Evolutionary conservation across 2,113 vertebrate genomes (phyloP).

Genomic region (Hydropotes inermis): DNA sequence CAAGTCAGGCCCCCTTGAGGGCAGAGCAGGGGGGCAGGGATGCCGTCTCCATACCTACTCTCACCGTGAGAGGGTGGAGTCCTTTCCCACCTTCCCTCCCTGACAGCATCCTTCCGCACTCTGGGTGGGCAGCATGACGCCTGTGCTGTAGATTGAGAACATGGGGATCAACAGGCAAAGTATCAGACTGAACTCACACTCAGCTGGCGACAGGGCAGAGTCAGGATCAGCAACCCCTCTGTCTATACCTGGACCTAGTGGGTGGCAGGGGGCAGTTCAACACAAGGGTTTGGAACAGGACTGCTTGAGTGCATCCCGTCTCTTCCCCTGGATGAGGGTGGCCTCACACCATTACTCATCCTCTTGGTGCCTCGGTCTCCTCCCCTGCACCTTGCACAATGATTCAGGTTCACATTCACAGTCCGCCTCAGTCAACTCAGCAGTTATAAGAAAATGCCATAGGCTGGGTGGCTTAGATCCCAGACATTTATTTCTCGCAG

Average conservation of each 20-base stretch:
- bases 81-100: neutral
- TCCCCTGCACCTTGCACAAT: fast-evolving
- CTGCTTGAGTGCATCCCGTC: fast-evolving
- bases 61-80: fast-evolving
- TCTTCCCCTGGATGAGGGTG: neutral
- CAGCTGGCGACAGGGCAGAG: neutral
- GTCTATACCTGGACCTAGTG: fast-evolving
- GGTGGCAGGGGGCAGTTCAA: fast-evolving
- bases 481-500: neutral
- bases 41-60: fast-evolving
- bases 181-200: neutral
- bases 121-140: fast-evolving
- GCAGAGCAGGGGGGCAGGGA: neutral
- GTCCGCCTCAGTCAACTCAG: neutral
- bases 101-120: fast-evolving
- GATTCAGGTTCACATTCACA: neutral
- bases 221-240: neutral
- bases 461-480: no score
- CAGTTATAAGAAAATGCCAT: neutral
- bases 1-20: neutral
- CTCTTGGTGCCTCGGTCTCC: neutral
- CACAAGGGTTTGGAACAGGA: neutral
- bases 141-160: neutral
- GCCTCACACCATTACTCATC: fast-evolving
- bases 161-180: fast-evolving